Base-by-base conservation (phyloP, 2,797 vertebrate species). In the Cuculus canorus region DNA sequence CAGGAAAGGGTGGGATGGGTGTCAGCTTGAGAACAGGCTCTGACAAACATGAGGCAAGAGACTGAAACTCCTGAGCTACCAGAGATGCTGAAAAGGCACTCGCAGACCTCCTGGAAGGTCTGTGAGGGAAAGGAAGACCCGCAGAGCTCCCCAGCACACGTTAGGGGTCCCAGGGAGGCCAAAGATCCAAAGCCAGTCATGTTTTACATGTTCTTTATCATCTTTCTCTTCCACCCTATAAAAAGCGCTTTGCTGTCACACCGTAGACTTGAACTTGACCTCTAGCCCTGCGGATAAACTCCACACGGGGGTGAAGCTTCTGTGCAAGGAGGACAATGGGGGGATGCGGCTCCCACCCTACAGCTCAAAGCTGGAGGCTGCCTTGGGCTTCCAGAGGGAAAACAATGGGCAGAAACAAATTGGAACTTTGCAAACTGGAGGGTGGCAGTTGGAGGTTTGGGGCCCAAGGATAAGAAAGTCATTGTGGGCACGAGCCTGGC, bases 1-100 rank as follows among this genome's bases (percentile, higher is more conserved):
- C 92, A 96, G 93, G 96, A 96, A 96, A 92, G 90, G 94, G 95
- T 78, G 92, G 83, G 92, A 77, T 63, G 89, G 94, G 86, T 73
- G 73, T 75, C 75, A 92, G 61, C 87, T 10, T 3, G 2, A 57
- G 57, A 83, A 17, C 22, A 35, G 85, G 52, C 39, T 8, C 25
- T 14, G 59, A 54, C 66, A 90, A 93, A 85, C 72, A 83, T 0
- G 13, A 50, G 50, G 48, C 64, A 54, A 48, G 66, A 92, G 83
- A 13, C 80, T 50, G 72, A 73, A 88, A 28, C 48, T 52, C 64
- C 70, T 24, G 52, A 33, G 5, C 2, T 16, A 30, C 39, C 66
- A 56, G 57, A 86, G 69, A 18, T 28, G 64, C 47, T 18, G 75
- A 43, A 37, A 73, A 37, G 63, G 59, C 1, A 4, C 37, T 60